A percentile compares a stretch with the other conserved stretches of the same genome.
Evolutionary conservation across 2,113 vertebrate species (phyloP).

Genomic region (Syngnathus typhle): DNA sequence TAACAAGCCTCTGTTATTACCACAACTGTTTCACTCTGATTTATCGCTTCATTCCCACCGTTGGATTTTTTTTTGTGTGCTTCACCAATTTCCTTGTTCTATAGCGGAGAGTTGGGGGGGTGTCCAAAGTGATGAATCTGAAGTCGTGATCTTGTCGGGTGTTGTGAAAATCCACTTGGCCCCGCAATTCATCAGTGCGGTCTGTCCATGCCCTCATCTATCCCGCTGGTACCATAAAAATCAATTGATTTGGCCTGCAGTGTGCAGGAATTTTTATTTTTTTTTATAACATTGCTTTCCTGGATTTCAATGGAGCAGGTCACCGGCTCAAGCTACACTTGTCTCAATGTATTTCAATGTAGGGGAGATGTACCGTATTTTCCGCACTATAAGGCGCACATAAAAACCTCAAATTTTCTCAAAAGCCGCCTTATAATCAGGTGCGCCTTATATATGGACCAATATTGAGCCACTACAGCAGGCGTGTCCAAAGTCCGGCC

Average conservation of each 20-base stretch:
- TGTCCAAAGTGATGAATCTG: constrained; percentile 54
- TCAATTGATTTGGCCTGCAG: constrained; percentile 55
- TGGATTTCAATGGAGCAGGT: constrained; percentile 29
- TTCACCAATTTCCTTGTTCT: constrained; percentile 44
- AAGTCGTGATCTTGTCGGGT: constrained; percentile 57
- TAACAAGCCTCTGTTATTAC: constrained; percentile 58
- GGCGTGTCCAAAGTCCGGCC: no score
- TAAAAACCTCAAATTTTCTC: no score
- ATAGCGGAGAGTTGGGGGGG: constrained; percentile 20
- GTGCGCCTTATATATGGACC: no score
- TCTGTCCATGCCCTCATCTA: constrained; percentile 47
- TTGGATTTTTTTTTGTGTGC: constrained; percentile 29
- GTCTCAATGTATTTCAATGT: no score
- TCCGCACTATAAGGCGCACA: no score
- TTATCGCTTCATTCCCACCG: constrained; percentile 62
- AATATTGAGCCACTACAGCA: no score
- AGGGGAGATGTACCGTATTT: no score
- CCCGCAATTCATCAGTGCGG: constrained; percentile 55
- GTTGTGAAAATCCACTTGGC: constrained; percentile 57
- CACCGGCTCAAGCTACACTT: constrained; percentile 7
- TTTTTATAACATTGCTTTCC: constrained; percentile 24
- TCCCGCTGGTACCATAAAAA: constrained; percentile 58
- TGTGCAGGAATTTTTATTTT: constrained; percentile 10
- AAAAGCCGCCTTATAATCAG: no score
- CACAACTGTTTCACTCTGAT: constrained; percentile 43